phyloP scores from a whole-genome alignment of 1,140 invertebrate species.

The Streblospio benedicti region DNA sequence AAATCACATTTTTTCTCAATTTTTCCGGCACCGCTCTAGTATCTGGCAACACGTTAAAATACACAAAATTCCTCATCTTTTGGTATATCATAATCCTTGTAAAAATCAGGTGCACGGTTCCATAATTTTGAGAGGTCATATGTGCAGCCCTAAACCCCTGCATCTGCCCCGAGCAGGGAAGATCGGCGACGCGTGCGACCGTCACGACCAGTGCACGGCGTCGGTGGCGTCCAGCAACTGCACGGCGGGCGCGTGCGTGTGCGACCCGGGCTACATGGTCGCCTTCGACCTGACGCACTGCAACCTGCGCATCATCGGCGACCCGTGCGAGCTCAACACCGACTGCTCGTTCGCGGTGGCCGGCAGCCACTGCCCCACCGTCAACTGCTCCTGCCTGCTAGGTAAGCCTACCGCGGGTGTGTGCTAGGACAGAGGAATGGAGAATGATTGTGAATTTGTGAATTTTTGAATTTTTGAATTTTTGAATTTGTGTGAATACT shows the following conservation, averaged over 20 bases:
- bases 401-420: too few relatives aligned
- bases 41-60: too few relatives aligned
- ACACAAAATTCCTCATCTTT: too few relatives aligned
- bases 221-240: conserved; percentile 22
- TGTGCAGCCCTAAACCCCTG: conserved; percentile 13
- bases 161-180: conserved; percentile 13
- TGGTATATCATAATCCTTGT: too few relatives aligned
- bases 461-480: too few relatives aligned
- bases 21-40: too few relatives aligned
- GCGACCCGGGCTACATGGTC: conserved; percentile 19
- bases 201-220: conserved; percentile 17
- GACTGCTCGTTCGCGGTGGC: conserved; percentile 15
- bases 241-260: conserved; percentile 15
- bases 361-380: not conserved
- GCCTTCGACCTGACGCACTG: conserved; percentile 14
- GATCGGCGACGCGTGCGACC: conserved; percentile 22
- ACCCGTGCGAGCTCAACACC: conserved; percentile 13
- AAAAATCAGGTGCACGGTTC: too few relatives aligned
- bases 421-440: not conserved
- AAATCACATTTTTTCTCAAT: too few relatives aligned
- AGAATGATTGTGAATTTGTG: too few relatives aligned
- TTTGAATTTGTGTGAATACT: too few relatives aligned
- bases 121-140: conserved; percentile 3
- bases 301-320: conserved; percentile 19
- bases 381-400: not conserved